phyloP scores from a whole-genome alignment of 2,113 vertebrate genomes.

The Apteryx mantelli region DNA sequence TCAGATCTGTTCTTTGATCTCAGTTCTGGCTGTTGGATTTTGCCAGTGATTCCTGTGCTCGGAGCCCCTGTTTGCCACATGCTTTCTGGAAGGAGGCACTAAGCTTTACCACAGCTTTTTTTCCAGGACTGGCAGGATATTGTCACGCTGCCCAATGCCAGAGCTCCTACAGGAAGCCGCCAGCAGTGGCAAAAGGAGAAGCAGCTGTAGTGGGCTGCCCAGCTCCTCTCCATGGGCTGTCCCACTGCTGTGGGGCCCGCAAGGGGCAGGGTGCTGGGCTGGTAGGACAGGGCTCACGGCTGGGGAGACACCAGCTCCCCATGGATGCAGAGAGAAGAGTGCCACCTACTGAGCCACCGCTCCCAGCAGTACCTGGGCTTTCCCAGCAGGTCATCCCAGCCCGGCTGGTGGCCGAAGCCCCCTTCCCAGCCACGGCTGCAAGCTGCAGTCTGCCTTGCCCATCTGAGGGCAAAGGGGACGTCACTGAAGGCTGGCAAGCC shows the following conservation, averaged over 20 bases:
- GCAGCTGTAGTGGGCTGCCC: not conserved
- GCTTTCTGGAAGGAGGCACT: not conserved
- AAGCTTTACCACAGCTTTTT: not conserved
- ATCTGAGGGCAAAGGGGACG: not conserved
- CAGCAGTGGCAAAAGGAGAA: not conserved
- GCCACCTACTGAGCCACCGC: constrained; percentile 56
- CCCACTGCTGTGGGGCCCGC: not conserved
- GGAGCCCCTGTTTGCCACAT: not conserved
- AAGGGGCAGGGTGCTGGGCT: not conserved
- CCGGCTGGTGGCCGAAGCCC: not conserved
- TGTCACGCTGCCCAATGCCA: not conserved
- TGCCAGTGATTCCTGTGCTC: no score
- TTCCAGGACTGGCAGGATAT: not conserved
- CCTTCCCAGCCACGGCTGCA: not conserved
- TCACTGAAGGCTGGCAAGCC: not conserved
- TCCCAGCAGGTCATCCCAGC: not conserved
- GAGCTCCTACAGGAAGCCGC: not conserved
- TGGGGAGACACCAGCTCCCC: not conserved
- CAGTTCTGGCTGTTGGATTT: no score
- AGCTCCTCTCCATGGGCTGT: not conserved
- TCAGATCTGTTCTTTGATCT: not conserved
- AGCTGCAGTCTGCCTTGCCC: rapidly evolving
- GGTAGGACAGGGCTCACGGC: not conserved
- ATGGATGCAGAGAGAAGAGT: constrained; percentile 40
- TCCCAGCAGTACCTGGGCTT: not conserved